phyloP scores from a whole-genome alignment of 2,113 vertebrate species.

The Diadophis punctatus region DNA sequence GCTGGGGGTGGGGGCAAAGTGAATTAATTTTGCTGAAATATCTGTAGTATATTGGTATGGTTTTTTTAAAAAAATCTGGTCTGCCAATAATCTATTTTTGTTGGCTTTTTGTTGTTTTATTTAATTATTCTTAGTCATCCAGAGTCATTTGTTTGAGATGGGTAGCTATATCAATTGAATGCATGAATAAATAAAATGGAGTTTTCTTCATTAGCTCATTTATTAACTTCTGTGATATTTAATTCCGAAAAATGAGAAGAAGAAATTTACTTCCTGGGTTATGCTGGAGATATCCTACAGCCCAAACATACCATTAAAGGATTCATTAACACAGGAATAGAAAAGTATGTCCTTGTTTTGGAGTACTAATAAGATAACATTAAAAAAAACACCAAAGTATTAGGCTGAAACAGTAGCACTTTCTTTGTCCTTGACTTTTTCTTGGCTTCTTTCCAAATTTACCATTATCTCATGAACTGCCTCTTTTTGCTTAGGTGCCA shows the following conservation, averaged over 20 bases:
- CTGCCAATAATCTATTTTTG: neutral
- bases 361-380: neutral
- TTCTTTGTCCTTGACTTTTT: neutral
- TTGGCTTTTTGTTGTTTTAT: neutral
- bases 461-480: neutral
- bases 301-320: neutral
- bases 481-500: neutral
- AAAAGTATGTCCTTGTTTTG: neutral
- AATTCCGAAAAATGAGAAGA: neutral
- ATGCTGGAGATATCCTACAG: neutral
- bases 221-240: neutral
- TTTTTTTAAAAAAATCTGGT: neutral
- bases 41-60: neutral
- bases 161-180: neutral
- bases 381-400: neutral
- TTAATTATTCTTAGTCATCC: neutral
- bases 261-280: neutral
- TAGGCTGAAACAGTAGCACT: neutral
- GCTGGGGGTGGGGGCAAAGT: rapidly evolving
- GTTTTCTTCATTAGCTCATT: neutral
- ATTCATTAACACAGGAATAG: neutral
- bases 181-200: neutral
- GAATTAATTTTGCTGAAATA: neutral
- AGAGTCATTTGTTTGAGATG: neutral
- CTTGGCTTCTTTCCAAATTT: neutral